Evolutionary conservation across 2,888 invertebrate genomes (phyloP), one percentile per base, ranked within the genome.

Genomic region (Dasysyrphus albostriatus): DNA sequence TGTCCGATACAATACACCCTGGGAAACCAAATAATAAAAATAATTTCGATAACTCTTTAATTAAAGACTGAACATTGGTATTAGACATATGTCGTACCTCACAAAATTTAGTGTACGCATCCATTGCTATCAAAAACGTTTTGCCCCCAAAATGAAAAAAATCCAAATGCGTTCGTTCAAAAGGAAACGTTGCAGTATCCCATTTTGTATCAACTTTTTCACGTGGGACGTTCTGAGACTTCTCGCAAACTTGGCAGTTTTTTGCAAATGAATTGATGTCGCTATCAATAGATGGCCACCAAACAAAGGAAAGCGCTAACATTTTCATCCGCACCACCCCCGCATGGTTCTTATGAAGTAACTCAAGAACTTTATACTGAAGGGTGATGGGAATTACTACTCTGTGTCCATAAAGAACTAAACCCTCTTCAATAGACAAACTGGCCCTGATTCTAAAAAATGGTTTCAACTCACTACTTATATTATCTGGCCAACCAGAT

Each of bases 1-100:
- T 69, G 58, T 77, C 59, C n/a, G 59, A 29, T 1, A 72, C 78
- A 37, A 78, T 70, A 6, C 24, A 9, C 16, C 19, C 16, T 14
- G 78, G 70, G 19, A 12, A 70, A 3, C 63, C 78, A 61, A 78
- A 78, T 54, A 63, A 9, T 58, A 24, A 12, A 72, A 76, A 76
- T 3, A 63, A 39, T 44, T 51, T 51, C 5, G 14, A 44, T 14
- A 75, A 42, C 37, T 39, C 32, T 8, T 54, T 54, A 12, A 76
- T 19, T 42, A 54, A 19, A 2, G 37, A 51, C 39, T 65, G 51
- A 12, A 19, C 54, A 24, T 10, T 63, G 6, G 65, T 54, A 32
- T 16, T 42, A 6, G 29, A 39, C 59, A 69, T 77, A 4, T 3
- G 47, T 19, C 5, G 9, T 5, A 49, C 16, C 3, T 49, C 47